phyloP scores from a whole-genome alignment of 1,140 invertebrate genomes.

The Mycetomoellerius zeteki region DNA sequence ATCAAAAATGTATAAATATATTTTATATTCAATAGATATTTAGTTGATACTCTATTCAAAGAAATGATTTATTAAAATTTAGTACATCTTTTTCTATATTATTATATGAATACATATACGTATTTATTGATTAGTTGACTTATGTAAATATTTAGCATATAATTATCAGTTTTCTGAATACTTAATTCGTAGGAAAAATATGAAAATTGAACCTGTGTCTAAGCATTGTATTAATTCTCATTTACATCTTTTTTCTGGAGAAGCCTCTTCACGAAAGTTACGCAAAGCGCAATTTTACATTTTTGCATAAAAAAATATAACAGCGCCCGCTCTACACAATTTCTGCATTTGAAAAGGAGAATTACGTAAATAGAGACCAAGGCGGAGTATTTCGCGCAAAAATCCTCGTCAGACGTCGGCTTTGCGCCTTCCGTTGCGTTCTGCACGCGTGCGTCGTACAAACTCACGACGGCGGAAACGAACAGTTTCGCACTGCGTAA shows the following conservation, averaged over 20 bases:
- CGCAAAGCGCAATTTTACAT: not conserved
- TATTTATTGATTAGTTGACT: not conserved
- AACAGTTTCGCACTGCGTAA: slow-evolving; percentile 71
- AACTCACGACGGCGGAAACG: slow-evolving; percentile 68
- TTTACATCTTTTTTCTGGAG: not conserved
- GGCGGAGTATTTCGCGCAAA: slow-evolving; percentile 1
- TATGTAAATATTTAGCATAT: not conserved
- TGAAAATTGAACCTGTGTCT: not conserved
- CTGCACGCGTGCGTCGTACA: slow-evolving; percentile 46
- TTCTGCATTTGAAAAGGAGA: not conserved
- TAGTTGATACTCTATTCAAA: no score
- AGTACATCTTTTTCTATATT: no score
- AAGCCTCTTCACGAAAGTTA: not conserved
- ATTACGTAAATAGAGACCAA: not conserved
- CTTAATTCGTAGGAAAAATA: not conserved
- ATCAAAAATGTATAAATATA: no score
- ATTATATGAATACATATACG: no score
- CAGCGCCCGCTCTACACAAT: not conserved
- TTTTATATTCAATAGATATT: no score
- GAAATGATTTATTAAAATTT: no score
- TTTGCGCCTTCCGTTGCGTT: not conserved
- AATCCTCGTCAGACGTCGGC: slow-evolving; percentile 12
- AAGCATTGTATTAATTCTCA: not conserved
- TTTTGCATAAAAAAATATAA: slow-evolving; percentile 10
- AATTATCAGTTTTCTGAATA: not conserved